Evolutionary conservation across 1,140 invertebrate species (phyloP), one percentile per base, ranked within the genome.

Genomic region (Hestina assimilis): DNA sequence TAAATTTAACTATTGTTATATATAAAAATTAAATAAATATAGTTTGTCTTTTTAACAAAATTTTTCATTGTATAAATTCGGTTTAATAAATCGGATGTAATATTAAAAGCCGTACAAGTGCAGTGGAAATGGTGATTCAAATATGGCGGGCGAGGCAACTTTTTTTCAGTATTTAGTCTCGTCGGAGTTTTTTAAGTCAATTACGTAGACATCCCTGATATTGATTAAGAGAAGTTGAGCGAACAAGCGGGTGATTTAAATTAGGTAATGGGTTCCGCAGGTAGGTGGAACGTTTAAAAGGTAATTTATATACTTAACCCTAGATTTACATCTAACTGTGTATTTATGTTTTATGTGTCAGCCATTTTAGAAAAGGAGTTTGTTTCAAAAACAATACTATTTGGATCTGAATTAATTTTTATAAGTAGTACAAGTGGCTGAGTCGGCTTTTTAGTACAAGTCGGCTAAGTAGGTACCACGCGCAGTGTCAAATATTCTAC

Each of bases 141-240:
- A 45, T 59, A 59, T 46, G 52, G 35, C 48, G 23, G 40, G 29
- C 48, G 45, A 24, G 28, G 56, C 51, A 55, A 59, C 45, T 59
- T 62, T n/a, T n/a, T 57, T 59, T 59, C 61, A 62, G 59, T 65
- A 67, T 71, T 71, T 71, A 71, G 68, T 67, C 57, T 35, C 52
- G 52, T 50, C 58, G 53, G 53, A 64, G 57, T 63, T 67, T 67
- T 63, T 65, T 67, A 67, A 71, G 64, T 71, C 68, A 71, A 71
- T 71, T 71, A 71, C 59, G 59, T 59, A 63, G 68, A 71, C 68
- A 68, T 67, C 43, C 28, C 47, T 35, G 57, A 46, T 67, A 63
- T 70, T 62, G 65, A 68, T 68, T 61, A 53, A 48, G 50, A 41
- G 19, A 9, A 7, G 47, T 42, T 50, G 42, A 57, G 53, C 20